Conservation (phyloP, 2,888 invertebrate species). For the Acanthopleura granulata region DNA sequence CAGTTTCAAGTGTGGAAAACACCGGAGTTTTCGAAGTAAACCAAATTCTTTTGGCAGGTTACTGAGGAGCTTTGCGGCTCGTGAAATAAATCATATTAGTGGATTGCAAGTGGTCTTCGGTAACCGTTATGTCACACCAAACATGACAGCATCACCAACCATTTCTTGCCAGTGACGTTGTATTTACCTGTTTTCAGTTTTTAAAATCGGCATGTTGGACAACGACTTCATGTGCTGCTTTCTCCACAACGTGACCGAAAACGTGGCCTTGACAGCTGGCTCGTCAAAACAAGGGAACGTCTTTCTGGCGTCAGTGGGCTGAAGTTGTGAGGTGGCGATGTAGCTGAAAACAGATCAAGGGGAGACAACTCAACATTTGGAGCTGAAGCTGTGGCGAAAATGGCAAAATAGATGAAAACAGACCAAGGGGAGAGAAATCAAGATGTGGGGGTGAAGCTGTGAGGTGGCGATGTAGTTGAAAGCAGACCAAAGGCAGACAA, state of each 20-base stretch:
- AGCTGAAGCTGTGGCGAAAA: neutral
- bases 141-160: too few relatives aligned
- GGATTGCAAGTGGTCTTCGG: too few relatives aligned
- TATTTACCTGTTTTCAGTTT: constrained; percentile 36
- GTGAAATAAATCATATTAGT: too few relatives aligned
- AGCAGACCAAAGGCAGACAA: neutral
- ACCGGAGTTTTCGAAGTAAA: too few relatives aligned
- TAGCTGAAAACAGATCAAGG: constrained; percentile 38
- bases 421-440: too few relatives aligned
- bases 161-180: too few relatives aligned
- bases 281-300: constrained; percentile 97
- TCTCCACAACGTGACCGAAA: constrained; percentile 80
- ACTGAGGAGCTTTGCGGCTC: too few relatives aligned
- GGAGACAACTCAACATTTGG: neutral
- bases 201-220: constrained; percentile 52
- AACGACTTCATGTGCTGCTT: constrained; percentile 41
- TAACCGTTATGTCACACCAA: too few relatives aligned
- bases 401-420: too few relatives aligned
- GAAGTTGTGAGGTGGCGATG: constrained; percentile 87
- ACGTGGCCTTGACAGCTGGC: constrained; percentile 86
- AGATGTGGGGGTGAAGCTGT: constrained; percentile 87
- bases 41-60: too few relatives aligned
- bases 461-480: constrained; percentile 80
- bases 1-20: too few relatives aligned
- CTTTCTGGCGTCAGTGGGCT: constrained; percentile 91